Conservation (phyloP, 2,797 vertebrate species). For the Cyprinella venusta region DNA sequence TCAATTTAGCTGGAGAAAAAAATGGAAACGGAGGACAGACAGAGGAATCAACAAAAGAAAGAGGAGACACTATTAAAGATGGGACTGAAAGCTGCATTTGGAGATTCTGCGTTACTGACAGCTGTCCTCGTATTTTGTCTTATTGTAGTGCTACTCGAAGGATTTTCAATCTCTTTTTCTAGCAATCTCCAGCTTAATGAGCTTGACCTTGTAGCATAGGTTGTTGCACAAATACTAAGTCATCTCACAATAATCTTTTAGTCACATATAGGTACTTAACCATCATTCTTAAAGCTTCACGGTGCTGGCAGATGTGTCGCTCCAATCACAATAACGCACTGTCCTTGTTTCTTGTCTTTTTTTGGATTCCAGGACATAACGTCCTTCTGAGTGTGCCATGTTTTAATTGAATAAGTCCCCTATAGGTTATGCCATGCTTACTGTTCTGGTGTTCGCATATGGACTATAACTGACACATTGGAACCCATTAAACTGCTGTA, state of each 20-base stretch:
- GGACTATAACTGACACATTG: not conserved
- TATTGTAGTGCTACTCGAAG: slow-evolving; percentile 39
- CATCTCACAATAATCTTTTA: slow-evolving; percentile 33
- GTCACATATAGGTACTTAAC: slow-evolving; percentile 37
- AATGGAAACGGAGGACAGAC: slow-evolving; percentile 66
- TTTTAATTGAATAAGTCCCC: not conserved
- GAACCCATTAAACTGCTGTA: too few relatives aligned
- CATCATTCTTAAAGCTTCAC: not conserved
- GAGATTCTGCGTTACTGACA: slow-evolving; percentile 58
- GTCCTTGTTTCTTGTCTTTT: slow-evolving; percentile 40
- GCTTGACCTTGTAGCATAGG: slow-evolving; percentile 50
- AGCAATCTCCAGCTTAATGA: slow-evolving; percentile 49
- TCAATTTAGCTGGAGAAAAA: slow-evolving; percentile 69
- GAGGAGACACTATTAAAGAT: slow-evolving; percentile 70
- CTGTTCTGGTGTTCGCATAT: not conserved
- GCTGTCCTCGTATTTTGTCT: slow-evolving; percentile 48
- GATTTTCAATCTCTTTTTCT: slow-evolving; percentile 18
- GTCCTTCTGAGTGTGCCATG: not conserved
- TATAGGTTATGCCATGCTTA: slow-evolving; percentile 4
- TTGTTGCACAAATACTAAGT: slow-evolving; percentile 46
- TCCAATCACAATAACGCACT: slow-evolving; percentile 34
- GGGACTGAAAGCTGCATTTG: slow-evolving; percentile 56
- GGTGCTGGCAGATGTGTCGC: not conserved
- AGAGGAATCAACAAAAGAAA: slow-evolving; percentile 74
- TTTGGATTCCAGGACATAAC: slow-evolving; percentile 1